These are phyloP conservation scores for Malthinus seriepunctatus DNA, from an alignment of 2,888 invertebrate species.

Conservation along the genomic window DNA sequence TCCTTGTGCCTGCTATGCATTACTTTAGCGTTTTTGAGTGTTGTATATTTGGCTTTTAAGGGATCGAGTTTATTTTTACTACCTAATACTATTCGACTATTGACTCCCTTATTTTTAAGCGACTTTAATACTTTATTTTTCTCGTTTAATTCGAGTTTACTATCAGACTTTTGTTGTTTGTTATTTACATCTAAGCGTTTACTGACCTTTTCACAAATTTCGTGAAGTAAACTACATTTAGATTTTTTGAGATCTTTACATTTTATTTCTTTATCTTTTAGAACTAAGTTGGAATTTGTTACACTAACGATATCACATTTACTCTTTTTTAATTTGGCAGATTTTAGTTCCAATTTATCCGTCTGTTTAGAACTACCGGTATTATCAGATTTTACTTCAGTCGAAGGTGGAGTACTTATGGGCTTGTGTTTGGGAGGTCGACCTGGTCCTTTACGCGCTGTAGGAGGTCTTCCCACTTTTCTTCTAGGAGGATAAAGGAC, in stretches of 20 bases:
- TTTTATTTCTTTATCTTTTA: conserved; percentile 16
- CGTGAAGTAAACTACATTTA: conserved; percentile 38
- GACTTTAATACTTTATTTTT: conserved; percentile 40
- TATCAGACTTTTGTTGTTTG: conserved; percentile 28
- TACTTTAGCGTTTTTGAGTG: conserved; percentile 50
- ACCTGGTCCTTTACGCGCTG: conserved; percentile 59
- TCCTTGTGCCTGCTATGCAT: conserved; percentile 54
- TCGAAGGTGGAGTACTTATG: not conserved
- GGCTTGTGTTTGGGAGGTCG: conserved; percentile 53
- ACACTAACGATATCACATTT: conserved; percentile 30
- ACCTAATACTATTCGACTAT: conserved; percentile 35
- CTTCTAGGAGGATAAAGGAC: conserved; percentile 78
- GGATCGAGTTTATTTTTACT: conserved; percentile 43
- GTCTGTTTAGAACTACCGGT: conserved; percentile 9
- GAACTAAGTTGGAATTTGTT: not conserved
- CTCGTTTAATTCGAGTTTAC: conserved; percentile 18
- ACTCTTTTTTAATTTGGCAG: conserved; percentile 16
- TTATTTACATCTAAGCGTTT: conserved; percentile 43
- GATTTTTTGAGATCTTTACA: conserved; percentile 26
- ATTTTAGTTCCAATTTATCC: conserved; percentile 20
- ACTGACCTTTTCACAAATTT: conserved; percentile 48
- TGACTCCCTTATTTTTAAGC: conserved; percentile 29
- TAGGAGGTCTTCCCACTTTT: conserved; percentile 70
- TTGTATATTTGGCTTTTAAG: conserved; percentile 44
- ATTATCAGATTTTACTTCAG: conserved; percentile 10